Base-by-base conservation (phyloP, 2,888 invertebrate species). In the Laothoe populi region DNA sequence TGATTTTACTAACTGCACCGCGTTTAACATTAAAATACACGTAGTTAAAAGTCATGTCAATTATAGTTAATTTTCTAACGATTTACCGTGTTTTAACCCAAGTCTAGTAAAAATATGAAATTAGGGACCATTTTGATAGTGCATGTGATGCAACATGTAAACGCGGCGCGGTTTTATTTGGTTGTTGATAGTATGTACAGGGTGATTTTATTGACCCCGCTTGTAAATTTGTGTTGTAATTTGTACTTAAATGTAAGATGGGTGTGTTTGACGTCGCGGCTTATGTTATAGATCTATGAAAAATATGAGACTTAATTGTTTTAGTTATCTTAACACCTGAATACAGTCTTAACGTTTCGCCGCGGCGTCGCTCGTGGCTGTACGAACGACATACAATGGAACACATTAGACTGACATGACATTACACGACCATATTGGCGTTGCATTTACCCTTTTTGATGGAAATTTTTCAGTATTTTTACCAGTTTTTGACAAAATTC, bases 201-300 rank as follows among this genome's bases (percentile, higher is more conserved):
- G 72, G 74, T 69, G 71, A 72, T 66, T 16, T 70, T 72, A 72
- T 78, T 75, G 72, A 70, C 59, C 45, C 67, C 70, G 70, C 64
- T 74, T 77, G 71, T 74, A 75, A 78, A 76, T 78, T 75, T 65
- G 71, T 72, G 76, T 82, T 74, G 74, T 74, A 70, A 65, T 62
- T 31, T 71, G 80, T 84, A 82, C 82, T 83, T 84, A 83, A 77
- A 60, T 57, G 61, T 65, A 62, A 63, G 61, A 68, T 66, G 26
- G 64, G 67, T 62, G 62, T 16, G 59, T 45, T 26, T 31, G 35
- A 53, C 53, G 53, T 35, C 53, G 60, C 16, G 48, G 42, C 19
- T 16, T 21, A 46, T 21, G 1, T 35, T 4, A 45, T 4, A 11
- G 16, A 0, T 23, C 10, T n/a, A 0, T 57, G 35, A 13, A n/a